These are phyloP conservation scores for Dicrostonyx torquatus DNA, from an alignment of 2,797 vertebrate species.

Conservation along the genomic window DNA sequence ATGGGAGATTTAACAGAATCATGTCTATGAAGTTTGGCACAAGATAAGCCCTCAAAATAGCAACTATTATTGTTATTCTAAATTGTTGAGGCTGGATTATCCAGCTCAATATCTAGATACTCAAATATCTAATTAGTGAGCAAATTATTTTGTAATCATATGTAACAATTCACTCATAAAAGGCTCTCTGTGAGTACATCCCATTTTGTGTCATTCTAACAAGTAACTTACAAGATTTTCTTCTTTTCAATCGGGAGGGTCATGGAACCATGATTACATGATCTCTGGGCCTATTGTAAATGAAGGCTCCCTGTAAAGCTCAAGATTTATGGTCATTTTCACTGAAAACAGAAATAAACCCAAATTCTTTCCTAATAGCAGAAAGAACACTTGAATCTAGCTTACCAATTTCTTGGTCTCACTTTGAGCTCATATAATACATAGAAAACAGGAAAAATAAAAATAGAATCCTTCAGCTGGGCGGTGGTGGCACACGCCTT, in stretches of 20 bases:
- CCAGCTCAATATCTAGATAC: neutral
- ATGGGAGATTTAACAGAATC: neutral
- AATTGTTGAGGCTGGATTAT: neutral
- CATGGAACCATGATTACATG: neutral
- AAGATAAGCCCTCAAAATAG: neutral
- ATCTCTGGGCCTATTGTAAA: neutral
- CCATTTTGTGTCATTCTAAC: neutral
- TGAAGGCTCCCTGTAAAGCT: neutral
- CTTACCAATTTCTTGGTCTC: neutral
- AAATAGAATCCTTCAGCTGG: conserved; percentile 53
- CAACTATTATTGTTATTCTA: neutral
- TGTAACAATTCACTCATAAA: neutral
- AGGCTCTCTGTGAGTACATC: neutral
- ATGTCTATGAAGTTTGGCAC: neutral
- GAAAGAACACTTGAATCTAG: conserved; percentile 7
- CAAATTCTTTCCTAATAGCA: neutral
- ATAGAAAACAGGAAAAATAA: conserved; percentile 41
- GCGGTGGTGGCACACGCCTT: no score
- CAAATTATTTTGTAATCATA: neutral
- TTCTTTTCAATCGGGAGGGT: conserved; percentile 21
- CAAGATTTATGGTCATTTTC: conserved; percentile 26
- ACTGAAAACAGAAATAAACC: conserved; percentile 23
- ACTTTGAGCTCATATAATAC: conserved; percentile 49
- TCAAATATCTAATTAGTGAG: conserved; percentile 17
- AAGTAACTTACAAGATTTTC: conserved; percentile 16